These are phyloP conservation scores for Pimephales promelas DNA, from an alignment of 2,113 vertebrate genomes.

Conservation along the genomic window DNA sequence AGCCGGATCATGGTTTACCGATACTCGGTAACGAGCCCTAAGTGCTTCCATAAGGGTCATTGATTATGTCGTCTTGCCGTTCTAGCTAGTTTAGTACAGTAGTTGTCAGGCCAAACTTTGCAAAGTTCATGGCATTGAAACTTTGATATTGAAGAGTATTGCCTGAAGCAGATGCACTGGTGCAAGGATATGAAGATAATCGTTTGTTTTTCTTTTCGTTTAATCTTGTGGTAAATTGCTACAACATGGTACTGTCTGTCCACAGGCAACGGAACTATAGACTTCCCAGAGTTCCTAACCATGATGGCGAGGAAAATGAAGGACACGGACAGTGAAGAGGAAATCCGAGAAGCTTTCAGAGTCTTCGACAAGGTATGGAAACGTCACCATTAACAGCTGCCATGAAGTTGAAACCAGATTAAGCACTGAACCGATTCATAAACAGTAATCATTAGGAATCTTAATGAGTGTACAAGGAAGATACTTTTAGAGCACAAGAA, in stretches of 20 bases:
- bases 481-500: neutral
- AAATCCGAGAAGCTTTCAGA: slow-evolving; percentile 89
- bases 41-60: too few species aligned
- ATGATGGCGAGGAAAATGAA: slow-evolving; percentile 96
- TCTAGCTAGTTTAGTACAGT: too few species aligned
- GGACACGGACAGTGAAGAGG: slow-evolving; percentile 90
- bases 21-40: too few species aligned
- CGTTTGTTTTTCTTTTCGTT: neutral
- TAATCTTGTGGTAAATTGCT: slow-evolving; percentile 5
- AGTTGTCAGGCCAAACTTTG: too few species aligned
- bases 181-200: neutral
- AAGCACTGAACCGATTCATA: neutral
- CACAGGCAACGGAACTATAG: slow-evolving; percentile 88
- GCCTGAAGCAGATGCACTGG: neutral
- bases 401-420: neutral
- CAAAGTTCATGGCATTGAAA: neutral
- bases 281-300: slow-evolving; percentile 91
- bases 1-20: too few species aligned
- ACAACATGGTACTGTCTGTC: neutral
- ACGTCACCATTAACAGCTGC: neutral
- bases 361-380: slow-evolving; percentile 86
- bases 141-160: neutral
- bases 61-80: too few species aligned
- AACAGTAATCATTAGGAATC: neutral
- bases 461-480: neutral